phyloP scores from a whole-genome alignment of 2,888 invertebrate species.

The Oeneis ivallda region DNA sequence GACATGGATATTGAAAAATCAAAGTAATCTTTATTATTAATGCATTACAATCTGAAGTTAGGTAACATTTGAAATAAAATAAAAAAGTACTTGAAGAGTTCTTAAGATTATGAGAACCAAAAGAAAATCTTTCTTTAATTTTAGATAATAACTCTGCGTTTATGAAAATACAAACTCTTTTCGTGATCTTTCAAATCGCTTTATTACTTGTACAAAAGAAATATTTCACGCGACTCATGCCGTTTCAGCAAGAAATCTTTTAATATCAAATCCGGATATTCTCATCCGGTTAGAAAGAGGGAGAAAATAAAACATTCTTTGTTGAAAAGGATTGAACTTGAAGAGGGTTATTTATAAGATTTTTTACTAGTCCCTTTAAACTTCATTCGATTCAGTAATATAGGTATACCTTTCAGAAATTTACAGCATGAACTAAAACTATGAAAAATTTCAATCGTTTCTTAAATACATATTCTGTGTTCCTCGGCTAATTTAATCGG shows the following conservation, averaged over 20 bases:
- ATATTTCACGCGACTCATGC: constrained; percentile 16
- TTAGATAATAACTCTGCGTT: background rate
- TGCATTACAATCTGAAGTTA: no score
- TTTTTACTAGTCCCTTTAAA: no score
- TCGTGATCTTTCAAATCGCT: constrained; percentile 10
- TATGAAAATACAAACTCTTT: constrained; percentile 7
- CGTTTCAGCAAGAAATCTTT: constrained; percentile 3
- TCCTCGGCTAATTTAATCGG: no score
- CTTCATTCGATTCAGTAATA: no score
- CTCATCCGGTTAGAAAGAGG: constrained; percentile 8
- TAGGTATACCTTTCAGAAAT: no score
- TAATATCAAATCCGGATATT: constrained; percentile 14
- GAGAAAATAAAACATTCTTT: background rate
- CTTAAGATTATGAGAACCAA: background rate
- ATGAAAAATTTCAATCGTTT: no score
- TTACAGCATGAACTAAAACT: no score
- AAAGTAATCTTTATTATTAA: no score
- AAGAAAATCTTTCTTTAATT: background rate
- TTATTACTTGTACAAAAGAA: constrained; percentile 14
- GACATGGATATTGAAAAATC: no score
- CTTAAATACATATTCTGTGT: no score
- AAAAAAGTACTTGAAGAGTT: background rate
- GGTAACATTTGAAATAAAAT: background rate
- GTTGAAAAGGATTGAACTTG: background rate
- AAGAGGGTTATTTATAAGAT: no score